Percentiles rank a stretch among this genome's conserved stretches.
phyloP scores from a whole-genome alignment of 1,140 invertebrate species.

The Thereuonema tuberculata region DNA sequence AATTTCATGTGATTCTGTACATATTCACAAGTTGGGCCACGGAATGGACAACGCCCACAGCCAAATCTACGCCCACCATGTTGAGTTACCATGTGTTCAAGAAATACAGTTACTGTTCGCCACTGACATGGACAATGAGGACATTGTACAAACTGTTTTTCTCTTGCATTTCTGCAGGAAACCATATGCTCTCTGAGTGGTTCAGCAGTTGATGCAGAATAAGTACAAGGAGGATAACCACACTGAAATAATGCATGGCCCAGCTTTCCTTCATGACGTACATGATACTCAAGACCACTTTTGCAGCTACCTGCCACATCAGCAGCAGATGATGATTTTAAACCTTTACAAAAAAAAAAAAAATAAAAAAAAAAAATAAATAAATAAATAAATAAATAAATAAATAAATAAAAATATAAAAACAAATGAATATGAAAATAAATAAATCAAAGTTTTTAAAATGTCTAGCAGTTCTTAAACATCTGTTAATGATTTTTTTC shows the following conservation, averaged over 20 bases:
- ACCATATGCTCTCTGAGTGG: slow-evolving; percentile 36
- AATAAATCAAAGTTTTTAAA: too few species aligned
- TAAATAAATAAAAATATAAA: too few species aligned
- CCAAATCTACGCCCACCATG: slow-evolving; percentile 38
- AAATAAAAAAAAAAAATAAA: not conserved
- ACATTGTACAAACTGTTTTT: slow-evolving; percentile 30
- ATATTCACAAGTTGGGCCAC: slow-evolving; percentile 28
- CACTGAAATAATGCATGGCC: slow-evolving; percentile 38
- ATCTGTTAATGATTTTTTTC: too few species aligned
- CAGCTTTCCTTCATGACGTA: slow-evolving; percentile 10
- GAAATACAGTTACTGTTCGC: slow-evolving; percentile 28
- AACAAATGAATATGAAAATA: too few species aligned
- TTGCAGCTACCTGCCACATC: not conserved
- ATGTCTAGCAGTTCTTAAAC: too few species aligned
- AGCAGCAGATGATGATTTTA: not conserved
- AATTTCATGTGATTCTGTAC: slow-evolving; percentile 40
- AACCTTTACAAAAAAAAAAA: not conserved
- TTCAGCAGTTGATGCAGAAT: slow-evolving; percentile 20
- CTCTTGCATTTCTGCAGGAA: slow-evolving; percentile 27
- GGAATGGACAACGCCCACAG: slow-evolving; percentile 37
- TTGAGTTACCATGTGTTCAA: slow-evolving; percentile 32
- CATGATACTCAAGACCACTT: too few species aligned
- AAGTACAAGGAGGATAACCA: slow-evolving; percentile 33
- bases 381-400: too few species aligned
- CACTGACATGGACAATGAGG: slow-evolving; percentile 37